Evolutionary conservation across 2,113 vertebrate genomes (phyloP).

Genomic region (Embiotoca jacksoni): DNA sequence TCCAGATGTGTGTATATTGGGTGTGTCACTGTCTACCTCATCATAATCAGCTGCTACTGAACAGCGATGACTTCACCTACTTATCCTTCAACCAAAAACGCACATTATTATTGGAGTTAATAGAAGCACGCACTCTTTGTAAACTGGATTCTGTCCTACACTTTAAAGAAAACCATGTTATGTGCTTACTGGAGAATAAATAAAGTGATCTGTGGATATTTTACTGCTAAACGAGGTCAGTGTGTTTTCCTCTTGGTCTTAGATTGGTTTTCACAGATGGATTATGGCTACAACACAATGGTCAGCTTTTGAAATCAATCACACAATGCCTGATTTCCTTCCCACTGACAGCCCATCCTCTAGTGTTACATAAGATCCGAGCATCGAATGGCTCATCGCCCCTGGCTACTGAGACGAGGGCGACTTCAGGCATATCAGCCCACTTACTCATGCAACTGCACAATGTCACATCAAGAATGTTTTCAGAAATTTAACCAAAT

Average conservation of each 20-base stretch:
- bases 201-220: slow-evolving; percentile 82
- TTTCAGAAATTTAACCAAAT: slow-evolving; percentile 29
- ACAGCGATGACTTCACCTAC: slow-evolving; percentile 79
- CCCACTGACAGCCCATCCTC: slow-evolving; percentile 59
- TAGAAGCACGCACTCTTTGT: slow-evolving; percentile 67
- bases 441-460: slow-evolving; percentile 76
- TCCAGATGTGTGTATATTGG: slow-evolving; percentile 75
- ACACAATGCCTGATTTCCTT: slow-evolving; percentile 64
- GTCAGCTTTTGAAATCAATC: slow-evolving; percentile 66
- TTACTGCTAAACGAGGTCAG: slow-evolving; percentile 57
- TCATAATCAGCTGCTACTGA: slow-evolving; percentile 81
- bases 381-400: slow-evolving; percentile 65
- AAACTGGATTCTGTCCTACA: slow-evolving; percentile 56
- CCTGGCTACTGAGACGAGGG: slow-evolving; percentile 65
- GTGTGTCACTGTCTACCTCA: slow-evolving; percentile 87
- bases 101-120: slow-evolving; percentile 49
- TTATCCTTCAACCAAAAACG: slow-evolving; percentile 80
- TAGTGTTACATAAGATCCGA: slow-evolving; percentile 73
- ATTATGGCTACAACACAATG: slow-evolving; percentile 34
- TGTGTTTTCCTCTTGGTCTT: slow-evolving; percentile 60
- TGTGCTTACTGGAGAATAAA: slow-evolving; percentile 78
- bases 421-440: slow-evolving; percentile 64
- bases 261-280: slow-evolving; percentile 41
- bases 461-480: slow-evolving; percentile 57
- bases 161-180: slow-evolving; percentile 62